Evolutionary conservation across 2,888 invertebrate species (phyloP).

Genomic region (Patella depressa): DNA sequence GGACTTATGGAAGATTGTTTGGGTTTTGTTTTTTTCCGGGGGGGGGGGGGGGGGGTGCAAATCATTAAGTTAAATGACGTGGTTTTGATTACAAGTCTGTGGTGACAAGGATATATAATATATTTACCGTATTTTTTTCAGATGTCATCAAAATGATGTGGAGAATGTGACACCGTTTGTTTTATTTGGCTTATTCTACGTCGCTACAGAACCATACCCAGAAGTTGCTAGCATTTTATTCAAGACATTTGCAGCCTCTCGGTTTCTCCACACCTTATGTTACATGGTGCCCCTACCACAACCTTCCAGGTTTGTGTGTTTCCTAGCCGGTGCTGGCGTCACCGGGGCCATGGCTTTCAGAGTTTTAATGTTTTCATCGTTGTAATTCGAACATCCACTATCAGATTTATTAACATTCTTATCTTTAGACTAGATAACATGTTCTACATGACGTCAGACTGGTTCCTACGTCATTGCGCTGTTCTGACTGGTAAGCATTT

Average conservation of each 20-base stretch:
- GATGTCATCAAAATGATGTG: conserved; percentile 18
- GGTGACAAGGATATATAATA: neutral
- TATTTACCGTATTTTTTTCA: conserved; percentile 9
- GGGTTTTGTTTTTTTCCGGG: too few relatives aligned
- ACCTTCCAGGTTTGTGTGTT: neutral
- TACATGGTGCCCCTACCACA: conserved; percentile 14
- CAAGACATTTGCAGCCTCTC: conserved; percentile 14
- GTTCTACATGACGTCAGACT: too few relatives aligned
- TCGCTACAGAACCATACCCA: conserved; percentile 4
- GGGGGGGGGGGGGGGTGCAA: too few relatives aligned
- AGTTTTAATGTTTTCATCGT: neutral
- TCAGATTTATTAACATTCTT: too few relatives aligned
- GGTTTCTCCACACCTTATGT: conserved; percentile 11
- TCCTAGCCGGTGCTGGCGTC: conserved; percentile 10
- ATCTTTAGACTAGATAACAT: too few relatives aligned
- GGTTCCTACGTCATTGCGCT: too few relatives aligned
- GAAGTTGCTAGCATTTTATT: conserved; percentile 1
- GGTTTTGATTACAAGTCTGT: neutral
- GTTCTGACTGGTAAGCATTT: too few relatives aligned
- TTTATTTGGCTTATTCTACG: conserved; percentile 17
- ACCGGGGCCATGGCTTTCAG: conserved; percentile 7
- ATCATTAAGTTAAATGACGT: too few relatives aligned
- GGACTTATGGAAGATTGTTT: too few relatives aligned
- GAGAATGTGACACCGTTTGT: conserved; percentile 18
- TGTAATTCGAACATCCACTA: too few relatives aligned